Evolutionary conservation across 2,797 vertebrate genomes (phyloP).

Genomic region (Cossypha dichroa): DNA sequence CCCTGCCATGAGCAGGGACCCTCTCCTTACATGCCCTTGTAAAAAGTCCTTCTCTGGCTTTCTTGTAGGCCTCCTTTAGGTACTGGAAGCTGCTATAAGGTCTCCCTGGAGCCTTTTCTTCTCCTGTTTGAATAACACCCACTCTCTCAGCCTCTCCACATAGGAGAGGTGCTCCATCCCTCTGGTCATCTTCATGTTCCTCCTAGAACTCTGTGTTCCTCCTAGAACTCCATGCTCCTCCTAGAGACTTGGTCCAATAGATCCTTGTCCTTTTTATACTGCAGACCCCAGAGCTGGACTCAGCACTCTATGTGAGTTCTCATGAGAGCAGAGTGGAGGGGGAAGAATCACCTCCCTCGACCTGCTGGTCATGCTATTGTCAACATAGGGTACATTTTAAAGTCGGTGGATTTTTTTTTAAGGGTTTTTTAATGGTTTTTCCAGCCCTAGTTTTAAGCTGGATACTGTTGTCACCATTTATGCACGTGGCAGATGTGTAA

Average conservation of each 20-base stretch:
- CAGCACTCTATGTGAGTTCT: not conserved
- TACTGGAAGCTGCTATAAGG: not conserved
- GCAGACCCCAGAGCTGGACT: not conserved
- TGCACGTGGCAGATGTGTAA: accelerated
- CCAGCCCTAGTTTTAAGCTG: not conserved
- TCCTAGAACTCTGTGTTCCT: not conserved
- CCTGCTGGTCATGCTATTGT: not conserved
- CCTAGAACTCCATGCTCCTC: no score
- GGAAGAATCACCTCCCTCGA: not conserved
- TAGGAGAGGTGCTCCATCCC: not conserved
- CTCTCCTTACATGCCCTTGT: not conserved
- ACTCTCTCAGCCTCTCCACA: not conserved
- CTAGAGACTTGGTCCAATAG: not conserved
- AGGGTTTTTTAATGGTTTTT: not conserved
- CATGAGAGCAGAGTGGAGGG: not conserved
- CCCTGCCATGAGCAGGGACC: not conserved
- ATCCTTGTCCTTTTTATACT: not conserved
- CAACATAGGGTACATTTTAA: not conserved
- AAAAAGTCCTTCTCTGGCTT: not conserved
- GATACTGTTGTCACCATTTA: not conserved
- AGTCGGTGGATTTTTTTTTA: not conserved
- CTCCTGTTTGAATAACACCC: not conserved
- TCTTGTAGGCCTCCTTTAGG: not conserved
- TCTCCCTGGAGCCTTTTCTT: not conserved
- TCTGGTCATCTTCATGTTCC: not conserved